Conservation (phyloP, 2,113 vertebrate genomes). For the Bathybates hornii region DNA sequence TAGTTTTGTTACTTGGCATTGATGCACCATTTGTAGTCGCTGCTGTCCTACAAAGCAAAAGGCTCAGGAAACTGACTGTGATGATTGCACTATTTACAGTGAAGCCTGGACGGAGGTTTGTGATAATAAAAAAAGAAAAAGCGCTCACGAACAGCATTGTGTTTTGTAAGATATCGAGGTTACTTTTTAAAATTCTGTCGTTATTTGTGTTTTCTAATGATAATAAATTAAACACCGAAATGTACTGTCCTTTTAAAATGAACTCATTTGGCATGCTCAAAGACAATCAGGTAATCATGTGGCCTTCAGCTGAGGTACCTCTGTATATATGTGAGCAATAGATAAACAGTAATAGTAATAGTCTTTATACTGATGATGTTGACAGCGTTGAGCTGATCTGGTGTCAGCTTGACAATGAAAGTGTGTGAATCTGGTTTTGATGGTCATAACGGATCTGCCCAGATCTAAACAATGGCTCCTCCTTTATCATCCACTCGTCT, state of each 20-base stretch:
- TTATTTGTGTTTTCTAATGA: constrained; percentile 30
- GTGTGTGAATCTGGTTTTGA: constrained; percentile 64
- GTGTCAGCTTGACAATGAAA: constrained; percentile 30
- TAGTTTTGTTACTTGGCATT: neutral
- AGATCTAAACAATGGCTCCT: constrained; percentile 73
- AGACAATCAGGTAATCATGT: neutral
- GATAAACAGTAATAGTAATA: neutral
- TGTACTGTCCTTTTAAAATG: neutral
- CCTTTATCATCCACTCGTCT: constrained; percentile 78
- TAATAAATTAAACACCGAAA: constrained; percentile 4
- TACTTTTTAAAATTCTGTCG: neutral
- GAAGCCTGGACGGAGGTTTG: neutral
- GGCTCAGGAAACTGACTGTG: constrained; percentile 34
- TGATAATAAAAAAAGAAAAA: neutral
- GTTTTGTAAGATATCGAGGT: constrained; percentile 16
- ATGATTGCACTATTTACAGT: constrained; percentile 20
- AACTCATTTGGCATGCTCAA: neutral
- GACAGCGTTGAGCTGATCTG: neutral
- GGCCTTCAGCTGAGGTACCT: neutral
- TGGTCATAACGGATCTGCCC: constrained; percentile 63
- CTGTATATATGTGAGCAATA: neutral
- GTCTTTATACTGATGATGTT: neutral
- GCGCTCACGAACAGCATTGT: neutral
- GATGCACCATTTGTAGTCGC: neutral
- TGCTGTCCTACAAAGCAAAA: neutral